A percentile compares a stretch with the other conserved stretches of the same genome.
These are phyloP conservation scores for Pituophis catenifer DNA, from an alignment of 2,113 vertebrate species.

Conservation along the genomic window DNA sequence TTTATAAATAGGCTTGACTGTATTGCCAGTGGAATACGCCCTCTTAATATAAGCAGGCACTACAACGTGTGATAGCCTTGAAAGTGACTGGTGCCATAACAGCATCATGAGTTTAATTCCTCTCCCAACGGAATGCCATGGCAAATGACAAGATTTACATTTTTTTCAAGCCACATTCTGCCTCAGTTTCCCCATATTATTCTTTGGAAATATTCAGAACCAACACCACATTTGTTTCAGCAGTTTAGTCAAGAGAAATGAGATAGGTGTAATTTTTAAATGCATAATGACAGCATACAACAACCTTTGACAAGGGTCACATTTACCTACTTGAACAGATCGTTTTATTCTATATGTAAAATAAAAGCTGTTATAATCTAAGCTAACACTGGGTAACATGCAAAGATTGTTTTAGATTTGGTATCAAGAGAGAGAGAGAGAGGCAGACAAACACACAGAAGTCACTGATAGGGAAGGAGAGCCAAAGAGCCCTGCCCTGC, in stretches of 20 bases:
- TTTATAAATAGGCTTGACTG: conserved; percentile 10
- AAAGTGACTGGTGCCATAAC: background rate
- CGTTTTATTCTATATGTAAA: background rate
- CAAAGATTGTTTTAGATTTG: background rate
- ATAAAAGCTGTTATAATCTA: background rate
- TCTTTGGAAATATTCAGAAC: background rate
- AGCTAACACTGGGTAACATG: background rate
- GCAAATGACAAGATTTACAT: background rate
- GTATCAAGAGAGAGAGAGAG: background rate
- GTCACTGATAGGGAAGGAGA: background rate
- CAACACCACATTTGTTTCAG: background rate
- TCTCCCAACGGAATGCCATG: background rate
- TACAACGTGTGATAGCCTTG: background rate
- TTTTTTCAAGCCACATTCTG: background rate
- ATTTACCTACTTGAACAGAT: background rate
- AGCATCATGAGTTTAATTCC: background rate
- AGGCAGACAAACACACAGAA: background rate
- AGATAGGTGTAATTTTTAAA: background rate
- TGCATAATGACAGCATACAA: background rate
- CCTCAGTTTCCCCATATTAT: background rate
- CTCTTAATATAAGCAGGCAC: background rate
- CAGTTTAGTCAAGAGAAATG: background rate
- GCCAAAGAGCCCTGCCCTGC: background rate
- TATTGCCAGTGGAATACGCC: background rate
- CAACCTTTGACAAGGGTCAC: background rate